A percentile compares a stretch with the other conserved stretches of the same genome.
phyloP scores from a whole-genome alignment of 1,140 invertebrate species.

The silkworm (Bombyx mori) region ASM3026992v2 NC_085128.1:11609001-11609500 shows the following conservation, averaged over 20 bases:
- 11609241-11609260: too few relatives aligned
- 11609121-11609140: too few relatives aligned
- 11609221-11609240: not conserved
- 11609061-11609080: not conserved
- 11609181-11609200: constrained; percentile 3
- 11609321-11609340: too few relatives aligned
- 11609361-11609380: not conserved
- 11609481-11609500: too few relatives aligned
- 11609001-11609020: constrained; percentile 1
- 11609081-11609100: too few relatives aligned
- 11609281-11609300: not conserved
- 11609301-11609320: not conserved
- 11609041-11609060: constrained; percentile 8
- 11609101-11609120: too few relatives aligned
- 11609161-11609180: not conserved
- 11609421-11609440: too few relatives aligned
- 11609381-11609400: not conserved
- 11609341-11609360: not conserved
- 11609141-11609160: too few relatives aligned
- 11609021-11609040: constrained; percentile 6
- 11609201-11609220: constrained; percentile 1
- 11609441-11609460: not conserved
- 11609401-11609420: not conserved
- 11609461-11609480: too few relatives aligned
- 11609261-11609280: not conserved